These are phyloP conservation scores for Lasioglossum leucozonium DNA, from an alignment of 2,888 invertebrate species.

Conservation along the genomic window DNA sequence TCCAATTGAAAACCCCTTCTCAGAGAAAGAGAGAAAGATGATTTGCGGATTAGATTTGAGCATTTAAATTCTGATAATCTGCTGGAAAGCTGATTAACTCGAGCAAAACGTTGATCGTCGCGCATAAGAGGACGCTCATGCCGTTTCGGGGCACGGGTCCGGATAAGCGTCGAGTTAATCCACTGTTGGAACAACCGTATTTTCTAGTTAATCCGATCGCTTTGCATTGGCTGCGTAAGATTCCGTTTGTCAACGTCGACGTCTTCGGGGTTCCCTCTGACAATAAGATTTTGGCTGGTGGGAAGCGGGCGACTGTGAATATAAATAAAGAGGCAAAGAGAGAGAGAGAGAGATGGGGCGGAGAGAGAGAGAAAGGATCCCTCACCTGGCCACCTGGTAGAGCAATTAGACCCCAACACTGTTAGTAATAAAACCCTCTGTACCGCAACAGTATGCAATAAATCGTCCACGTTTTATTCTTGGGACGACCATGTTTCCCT, in stretches of 20 bases:
- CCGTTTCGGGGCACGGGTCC: background rate
- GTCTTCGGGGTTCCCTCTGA: conserved; percentile 3
- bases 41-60: conserved; percentile 11
- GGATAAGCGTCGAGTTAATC: conserved; percentile 39
- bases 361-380: too few species aligned
- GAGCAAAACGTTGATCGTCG: conserved; percentile 1
- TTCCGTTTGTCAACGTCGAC: background rate
- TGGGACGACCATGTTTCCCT: conserved; percentile 3
- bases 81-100: conserved; percentile 35
- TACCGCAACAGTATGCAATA: conserved; percentile 50
- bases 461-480: conserved; percentile 33
- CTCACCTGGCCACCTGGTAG: conserved; percentile 38
- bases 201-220: conserved; percentile 30
- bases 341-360: too few species aligned
- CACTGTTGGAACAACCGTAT: conserved; percentile 30
- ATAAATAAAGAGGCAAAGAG: background rate
- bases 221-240: conserved; percentile 5
- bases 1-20: background rate
- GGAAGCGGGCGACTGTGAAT: background rate
- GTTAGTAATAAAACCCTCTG: conserved; percentile 42
- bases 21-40: background rate
- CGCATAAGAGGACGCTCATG: background rate
- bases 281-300: background rate
- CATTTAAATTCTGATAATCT: conserved; percentile 24
- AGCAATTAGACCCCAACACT: conserved; percentile 47